Evolutionary conservation across 2,113 vertebrate genomes (phyloP), one percentile per base, ranked within the genome.

Genomic region (Nerophis lumbriciformis): DNA sequence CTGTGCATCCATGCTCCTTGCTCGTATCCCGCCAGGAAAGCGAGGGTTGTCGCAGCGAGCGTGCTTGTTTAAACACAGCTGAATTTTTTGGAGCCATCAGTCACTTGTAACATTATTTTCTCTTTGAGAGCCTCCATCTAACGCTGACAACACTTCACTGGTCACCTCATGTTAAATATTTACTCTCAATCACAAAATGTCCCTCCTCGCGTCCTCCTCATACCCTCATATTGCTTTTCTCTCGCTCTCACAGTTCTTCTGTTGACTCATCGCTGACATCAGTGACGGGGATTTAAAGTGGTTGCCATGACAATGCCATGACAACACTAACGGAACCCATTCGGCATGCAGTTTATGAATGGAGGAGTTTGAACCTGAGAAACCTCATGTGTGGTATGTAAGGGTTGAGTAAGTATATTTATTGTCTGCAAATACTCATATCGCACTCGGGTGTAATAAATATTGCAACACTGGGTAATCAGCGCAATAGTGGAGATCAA

Each of bases 301-400:
- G 87, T 86, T 84, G 73, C 79, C 80, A 78, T 81, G 85, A 77
- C 81, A 76, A 81, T 65, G 47, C 79, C 77, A 78, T 82, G 80
- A 76, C 77, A 56, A 84, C 78, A 71, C 69, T 50, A 72, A 79
- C 75, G 75, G 80, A 83, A 83, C 81, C 69, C 36, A 66, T 80
- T 78, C 11, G 61, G 65, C 38, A 38, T 45, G 63, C 52, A 61
- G 69, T 68, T 54, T 63, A 72, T 78, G 76, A 85, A 83, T 73
- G 77, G 68, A 73, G 55, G 65, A 60, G 39, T 63, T 63, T 73
- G 44, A 79, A 80, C 74, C 62, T 50, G 54, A 73, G 53, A 38
- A 79, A 62, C 62, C 59, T 69, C 59, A 65, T 11, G 52, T 65
- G 66, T 63, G 44, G 37, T 45, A 57, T 55, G 53, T 19, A n/a